Percentiles rank a stretch among this genome's conserved stretches.
These are phyloP conservation scores for Leptopilina syphax DNA, from an alignment of 2,888 invertebrate species.

Conservation along the genomic window DNA sequence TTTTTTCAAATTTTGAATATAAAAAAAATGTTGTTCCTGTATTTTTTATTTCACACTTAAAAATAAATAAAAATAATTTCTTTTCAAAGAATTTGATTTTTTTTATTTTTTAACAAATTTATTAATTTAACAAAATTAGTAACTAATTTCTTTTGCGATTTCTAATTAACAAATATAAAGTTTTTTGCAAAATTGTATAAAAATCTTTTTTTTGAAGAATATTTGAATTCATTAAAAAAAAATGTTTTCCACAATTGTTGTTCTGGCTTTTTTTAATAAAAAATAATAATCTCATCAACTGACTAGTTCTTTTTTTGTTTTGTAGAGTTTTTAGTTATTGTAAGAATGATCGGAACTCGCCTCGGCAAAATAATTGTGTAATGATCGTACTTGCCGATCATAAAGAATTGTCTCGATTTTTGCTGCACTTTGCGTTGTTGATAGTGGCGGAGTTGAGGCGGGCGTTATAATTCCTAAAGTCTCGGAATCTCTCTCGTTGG, in stretches of 20 bases:
- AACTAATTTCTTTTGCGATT: neutral
- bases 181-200: neutral
- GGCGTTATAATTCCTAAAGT: conserved; percentile 70
- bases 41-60: too few species aligned
- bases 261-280: conserved; percentile 3
- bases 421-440: conserved; percentile 51
- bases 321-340: conserved; percentile 20
- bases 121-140: too few species aligned
- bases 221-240: neutral
- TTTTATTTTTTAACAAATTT: neutral
- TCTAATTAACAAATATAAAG: neutral
- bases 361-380: conserved; percentile 48
- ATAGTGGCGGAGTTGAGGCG: conserved; percentile 67
- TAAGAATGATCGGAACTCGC: conserved; percentile 8
- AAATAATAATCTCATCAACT: neutral
- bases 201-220: neutral
- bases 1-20: too few species aligned
- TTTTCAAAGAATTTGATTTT: neutral
- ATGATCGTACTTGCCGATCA: conserved; percentile 36
- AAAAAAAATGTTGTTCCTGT: too few species aligned
- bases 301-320: neutral
- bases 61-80: too few species aligned
- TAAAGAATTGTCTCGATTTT: conserved; percentile 52
- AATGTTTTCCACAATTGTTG: neutral
- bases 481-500: conserved; percentile 61